These are phyloP conservation scores for Cetonia aurata DNA, from an alignment of 2,888 invertebrate species.

Conservation along the genomic window DNA sequence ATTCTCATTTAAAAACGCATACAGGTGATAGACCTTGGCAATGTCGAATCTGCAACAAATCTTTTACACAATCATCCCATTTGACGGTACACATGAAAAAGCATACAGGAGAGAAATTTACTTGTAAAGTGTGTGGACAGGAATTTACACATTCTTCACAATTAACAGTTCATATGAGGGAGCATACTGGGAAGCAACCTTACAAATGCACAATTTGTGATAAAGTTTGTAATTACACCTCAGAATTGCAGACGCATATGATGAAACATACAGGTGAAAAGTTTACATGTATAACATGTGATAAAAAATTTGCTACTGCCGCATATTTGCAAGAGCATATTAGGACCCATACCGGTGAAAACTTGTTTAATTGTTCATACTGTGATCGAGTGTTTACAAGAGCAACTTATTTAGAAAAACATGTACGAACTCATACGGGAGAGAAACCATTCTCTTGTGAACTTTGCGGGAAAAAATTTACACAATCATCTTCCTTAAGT, in stretches of 20 bases:
- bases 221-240: conserved; percentile 62
- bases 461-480: conserved; percentile 62
- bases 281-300: conserved; percentile 61
- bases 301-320: conserved; percentile 62
- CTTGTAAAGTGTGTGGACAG: conserved; percentile 61
- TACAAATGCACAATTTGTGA: conserved; percentile 63
- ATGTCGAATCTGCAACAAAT: conserved; percentile 71
- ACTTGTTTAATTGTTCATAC: conserved; percentile 63
- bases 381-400: conserved; percentile 69
- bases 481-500: conserved; percentile 63
- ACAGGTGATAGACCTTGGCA: conserved; percentile 74
- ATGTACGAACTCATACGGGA: conserved; percentile 68
- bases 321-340: conserved; percentile 61
- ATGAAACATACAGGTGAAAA: conserved; percentile 63
- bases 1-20: conserved; percentile 73
- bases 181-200: conserved; percentile 64
- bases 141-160: conserved; percentile 65
- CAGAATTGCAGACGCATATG: conserved; percentile 62
- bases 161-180: conserved; percentile 63
- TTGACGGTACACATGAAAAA: conserved; percentile 71
- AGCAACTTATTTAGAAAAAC: conserved; percentile 69
- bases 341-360: conserved; percentile 63
- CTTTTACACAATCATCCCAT: conserved; percentile 74
- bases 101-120: conserved; percentile 70
- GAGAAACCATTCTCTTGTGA: conserved; percentile 63